A percentile compares a stretch with the other conserved stretches of the same genome.
These are phyloP conservation scores for Opisthocomus hoazin DNA, from an alignment of 2,113 vertebrate species.

Conservation along the genomic window DNA sequence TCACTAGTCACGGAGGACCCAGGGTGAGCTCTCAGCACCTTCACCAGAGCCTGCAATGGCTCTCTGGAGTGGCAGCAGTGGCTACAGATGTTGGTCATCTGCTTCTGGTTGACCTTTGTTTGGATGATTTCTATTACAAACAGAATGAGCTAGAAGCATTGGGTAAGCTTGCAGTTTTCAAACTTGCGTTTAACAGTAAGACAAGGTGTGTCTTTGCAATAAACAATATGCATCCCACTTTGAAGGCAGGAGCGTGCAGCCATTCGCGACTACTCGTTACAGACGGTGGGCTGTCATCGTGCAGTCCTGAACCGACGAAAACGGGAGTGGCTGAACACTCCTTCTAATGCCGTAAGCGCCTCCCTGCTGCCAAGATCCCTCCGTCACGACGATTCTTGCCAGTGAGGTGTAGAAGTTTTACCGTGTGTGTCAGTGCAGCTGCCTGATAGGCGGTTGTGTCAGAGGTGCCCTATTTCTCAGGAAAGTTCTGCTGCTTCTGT, in stretches of 20 bases:
- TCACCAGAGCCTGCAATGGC: slow-evolving; percentile 92
- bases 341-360: background rate
- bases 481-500: background rate
- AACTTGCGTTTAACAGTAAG: background rate
- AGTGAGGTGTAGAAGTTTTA: background rate
- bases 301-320: background rate
- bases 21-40: slow-evolving; percentile 89
- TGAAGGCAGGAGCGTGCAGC: background rate
- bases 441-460: background rate
- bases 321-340: background rate
- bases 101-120: slow-evolving; percentile 90
- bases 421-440: background rate
- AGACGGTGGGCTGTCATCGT: background rate
- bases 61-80: slow-evolving; percentile 92
- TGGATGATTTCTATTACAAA: slow-evolving; percentile 88
- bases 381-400: background rate
- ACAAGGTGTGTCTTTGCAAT: background rate
- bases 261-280: background rate
- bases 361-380: background rate
- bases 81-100: slow-evolving; percentile 92
- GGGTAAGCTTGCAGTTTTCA: slow-evolving; percentile 71
- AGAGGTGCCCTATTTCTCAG: background rate
- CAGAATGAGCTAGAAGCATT: slow-evolving; percentile 91
- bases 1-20: slow-evolving; percentile 90
- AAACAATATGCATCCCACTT: background rate